Base-by-base conservation (phyloP, 2,888 invertebrate genomes). In the Sympetrum striolatum region DNA sequence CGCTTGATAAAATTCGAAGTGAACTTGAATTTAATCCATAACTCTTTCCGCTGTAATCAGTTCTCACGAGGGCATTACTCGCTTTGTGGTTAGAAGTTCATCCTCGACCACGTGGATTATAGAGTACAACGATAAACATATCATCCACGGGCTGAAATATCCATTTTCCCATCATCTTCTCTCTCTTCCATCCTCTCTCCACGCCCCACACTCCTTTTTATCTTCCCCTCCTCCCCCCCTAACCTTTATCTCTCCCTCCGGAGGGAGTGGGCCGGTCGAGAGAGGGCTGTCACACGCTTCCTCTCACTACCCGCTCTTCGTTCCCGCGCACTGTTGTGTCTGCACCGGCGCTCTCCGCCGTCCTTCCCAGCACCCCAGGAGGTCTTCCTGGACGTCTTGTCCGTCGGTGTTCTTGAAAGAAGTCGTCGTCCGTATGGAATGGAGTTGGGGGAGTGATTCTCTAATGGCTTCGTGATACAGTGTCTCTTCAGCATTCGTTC, bases 221-320 rank as follows among this genome's bases (percentile, higher is more conserved):
- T 18, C 81, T 2, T 44, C 53, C 48, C 44, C n/a, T n/a, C 48
- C 60, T 81, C 73, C 86, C 86, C 90, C 91, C 90, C 86, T 39
- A 39, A 39, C 39, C 39, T 39, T 39, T 44, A 4, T 81, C 90
- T 91, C 90, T 91, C 91, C 90, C 90, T 79, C 80, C 44, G 18
- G 44, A 86, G 73, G 44, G 90, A 82, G 15, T 73, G 90, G 90
- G 90, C 53, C 35, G 48, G 82, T 82, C 53, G 53, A 58, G 82
- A n/a, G n/a, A 25, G 15, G 14, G 35, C 31, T 73, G 73, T 73
- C 73, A 73, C 73, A 73, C 37, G 58, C 15, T 58, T 60, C 35
- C 58, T 5, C 60, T 44, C 58, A 12, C 44, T 8, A 5, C 35
- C 37, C 86, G 18, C 35, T 64, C 60, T 53, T 31, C 58, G 37